phyloP scores from a whole-genome alignment of 2,797 vertebrate species.

The Zalophus californianus region DNA sequence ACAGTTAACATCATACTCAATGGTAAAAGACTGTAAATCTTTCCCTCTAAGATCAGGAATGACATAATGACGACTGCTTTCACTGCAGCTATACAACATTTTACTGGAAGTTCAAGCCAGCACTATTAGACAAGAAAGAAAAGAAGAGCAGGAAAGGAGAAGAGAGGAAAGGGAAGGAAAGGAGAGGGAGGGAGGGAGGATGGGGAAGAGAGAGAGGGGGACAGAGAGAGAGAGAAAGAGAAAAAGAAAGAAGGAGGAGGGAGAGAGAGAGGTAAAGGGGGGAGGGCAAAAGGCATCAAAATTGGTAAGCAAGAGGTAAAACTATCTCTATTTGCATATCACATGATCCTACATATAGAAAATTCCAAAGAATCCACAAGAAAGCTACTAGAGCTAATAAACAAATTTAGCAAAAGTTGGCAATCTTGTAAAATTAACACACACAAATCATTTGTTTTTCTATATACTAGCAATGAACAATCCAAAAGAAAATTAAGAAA shows the following conservation, averaged over 20 bases:
- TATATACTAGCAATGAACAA: conserved; percentile 31
- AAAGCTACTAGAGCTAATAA: conserved; percentile 5
- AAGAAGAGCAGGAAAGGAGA: neutral
- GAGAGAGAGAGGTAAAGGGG: neutral
- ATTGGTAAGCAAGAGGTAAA: neutral
- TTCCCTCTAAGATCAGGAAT: neutral
- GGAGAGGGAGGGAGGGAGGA: no score
- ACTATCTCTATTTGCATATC: neutral
- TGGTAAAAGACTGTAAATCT: neutral
- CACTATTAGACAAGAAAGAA: neutral
- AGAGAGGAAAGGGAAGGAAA: no score
- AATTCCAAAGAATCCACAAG: conserved; percentile 6
- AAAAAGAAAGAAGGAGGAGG: neutral
- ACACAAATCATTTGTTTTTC: neutral
- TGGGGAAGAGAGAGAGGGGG: neutral
- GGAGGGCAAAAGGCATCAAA: neutral
- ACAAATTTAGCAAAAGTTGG: conserved; percentile 3
- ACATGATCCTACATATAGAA: neutral
- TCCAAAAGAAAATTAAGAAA: conserved; percentile 38
- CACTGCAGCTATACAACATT: neutral
- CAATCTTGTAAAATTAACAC: neutral
- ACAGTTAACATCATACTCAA: neutral
- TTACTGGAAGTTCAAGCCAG: neutral
- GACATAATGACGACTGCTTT: neutral
- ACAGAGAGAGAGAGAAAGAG: neutral